These are phyloP conservation scores for Ceyx margarethae DNA, from an alignment of 2,113 vertebrate species.

Conservation along the genomic window DNA sequence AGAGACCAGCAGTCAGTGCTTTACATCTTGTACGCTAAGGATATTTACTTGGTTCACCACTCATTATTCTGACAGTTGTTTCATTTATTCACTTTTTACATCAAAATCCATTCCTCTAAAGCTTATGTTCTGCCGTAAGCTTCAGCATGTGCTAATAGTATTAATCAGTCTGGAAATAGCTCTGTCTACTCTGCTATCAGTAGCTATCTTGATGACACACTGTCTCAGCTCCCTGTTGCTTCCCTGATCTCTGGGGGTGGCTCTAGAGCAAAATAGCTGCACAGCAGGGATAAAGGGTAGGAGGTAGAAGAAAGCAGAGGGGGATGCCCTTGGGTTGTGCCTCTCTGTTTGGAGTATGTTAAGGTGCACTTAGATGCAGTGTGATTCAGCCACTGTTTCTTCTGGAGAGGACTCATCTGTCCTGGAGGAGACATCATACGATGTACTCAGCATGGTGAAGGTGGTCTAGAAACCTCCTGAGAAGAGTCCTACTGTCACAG, in stretches of 20 bases:
- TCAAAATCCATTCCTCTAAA: constrained; percentile 52
- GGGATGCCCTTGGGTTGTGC: neutral
- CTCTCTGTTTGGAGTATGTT: neutral
- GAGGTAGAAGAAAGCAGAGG: neutral
- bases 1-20: constrained; percentile 11
- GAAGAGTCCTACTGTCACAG: neutral
- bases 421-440: constrained; percentile 10
- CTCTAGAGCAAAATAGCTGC: neutral
- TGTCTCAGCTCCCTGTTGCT: neutral
- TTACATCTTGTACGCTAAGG: neutral
- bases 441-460: accelerated
- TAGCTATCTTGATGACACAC: neutral
- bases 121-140: constrained; percentile 46
- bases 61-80: constrained; percentile 61
- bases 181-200: constrained; percentile 37
- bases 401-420: neutral
- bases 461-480: neutral
- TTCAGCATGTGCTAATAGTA: constrained; percentile 52
- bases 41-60: constrained; percentile 29
- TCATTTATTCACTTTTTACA: constrained; percentile 64
- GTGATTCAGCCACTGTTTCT: neutral
- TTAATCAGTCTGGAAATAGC: constrained; percentile 64
- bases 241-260: neutral
- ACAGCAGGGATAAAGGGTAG: neutral
- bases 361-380: neutral